Conservation (phyloP, 1,140 invertebrate genomes). For the Samia ricini region DNA sequence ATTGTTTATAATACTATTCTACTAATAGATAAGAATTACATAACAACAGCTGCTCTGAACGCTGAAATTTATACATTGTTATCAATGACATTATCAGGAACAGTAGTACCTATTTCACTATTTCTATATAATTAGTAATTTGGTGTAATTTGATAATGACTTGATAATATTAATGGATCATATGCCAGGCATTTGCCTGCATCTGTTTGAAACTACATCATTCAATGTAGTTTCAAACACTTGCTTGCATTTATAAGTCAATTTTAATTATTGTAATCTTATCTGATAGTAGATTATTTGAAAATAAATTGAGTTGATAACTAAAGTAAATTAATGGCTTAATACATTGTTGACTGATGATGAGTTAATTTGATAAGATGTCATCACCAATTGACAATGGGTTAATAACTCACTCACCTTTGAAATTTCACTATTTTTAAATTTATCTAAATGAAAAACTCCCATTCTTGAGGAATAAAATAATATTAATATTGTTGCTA, state of each 20-base stretch:
- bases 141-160: background rate
- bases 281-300: background rate
- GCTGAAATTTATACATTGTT: background rate
- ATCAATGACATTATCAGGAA: background rate
- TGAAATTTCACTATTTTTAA: background rate
- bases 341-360: no score
- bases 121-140: no score
- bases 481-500: conserved; percentile 33
- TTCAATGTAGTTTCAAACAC: background rate
- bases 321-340: no score
- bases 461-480: conserved; percentile 36
- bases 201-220: no score
- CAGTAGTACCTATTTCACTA: background rate
- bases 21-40: no score
- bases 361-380: no score
- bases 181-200: background rate
- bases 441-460: background rate
- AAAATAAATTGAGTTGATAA: background rate
- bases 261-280: background rate
- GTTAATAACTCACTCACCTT: background rate
- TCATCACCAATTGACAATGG: no score
- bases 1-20: no score
- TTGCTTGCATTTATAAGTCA: background rate
- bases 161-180: background rate
- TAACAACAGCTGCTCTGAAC: no score